Evolutionary conservation across 2,113 vertebrate genomes (phyloP), one percentile per base, ranked within the genome.

Genomic region (Mionectes macconnelli): DNA sequence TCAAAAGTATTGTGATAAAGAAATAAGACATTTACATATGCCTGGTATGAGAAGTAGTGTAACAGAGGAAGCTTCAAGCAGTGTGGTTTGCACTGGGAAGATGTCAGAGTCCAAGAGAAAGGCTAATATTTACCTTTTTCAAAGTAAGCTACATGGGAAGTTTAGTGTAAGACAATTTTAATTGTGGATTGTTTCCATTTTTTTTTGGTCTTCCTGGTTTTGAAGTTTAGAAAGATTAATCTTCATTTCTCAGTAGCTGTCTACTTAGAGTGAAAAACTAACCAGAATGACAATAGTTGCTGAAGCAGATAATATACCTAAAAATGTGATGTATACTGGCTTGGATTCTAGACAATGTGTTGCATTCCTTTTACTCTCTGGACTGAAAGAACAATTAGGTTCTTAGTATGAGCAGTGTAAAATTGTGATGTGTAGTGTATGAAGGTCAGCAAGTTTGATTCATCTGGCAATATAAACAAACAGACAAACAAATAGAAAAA

Each of bases 281-380:
- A 95, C 22, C 47, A 78, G 69, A 96, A 84, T 89, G 40, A 80
- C 60, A 93, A 60, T 15, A 47, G 59, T 68, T 96, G 37, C 40
- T 94, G 83, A 97, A 95, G 49, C 27, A 96, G 66, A 93, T 84
- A 95, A 92, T 75, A 52, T 53, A 93, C 22, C 47, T 81, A 35
- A 93, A 95, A 96, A 92, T 69, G 9, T 49, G 50, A 28, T 52
- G 9, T 12, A 14, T 45, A 23, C 47, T 91, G 90, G 4, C 45
- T 73, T 40, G 30, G 22, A 82, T 90, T 80, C 6, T 63, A 95
- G 15, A 49, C 5, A 75, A 85, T 55, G 4, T 60, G 66, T 70
- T 85, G 19, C 23, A 87, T 93, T 59, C 10, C 21, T 94, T 90
- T 94, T 83, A 75, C 63, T 80, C 28, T 87, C 8, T 59, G 37